Base-by-base conservation (phyloP, 2,888 invertebrate species). In the Sarcophaga rosellei region DNA sequence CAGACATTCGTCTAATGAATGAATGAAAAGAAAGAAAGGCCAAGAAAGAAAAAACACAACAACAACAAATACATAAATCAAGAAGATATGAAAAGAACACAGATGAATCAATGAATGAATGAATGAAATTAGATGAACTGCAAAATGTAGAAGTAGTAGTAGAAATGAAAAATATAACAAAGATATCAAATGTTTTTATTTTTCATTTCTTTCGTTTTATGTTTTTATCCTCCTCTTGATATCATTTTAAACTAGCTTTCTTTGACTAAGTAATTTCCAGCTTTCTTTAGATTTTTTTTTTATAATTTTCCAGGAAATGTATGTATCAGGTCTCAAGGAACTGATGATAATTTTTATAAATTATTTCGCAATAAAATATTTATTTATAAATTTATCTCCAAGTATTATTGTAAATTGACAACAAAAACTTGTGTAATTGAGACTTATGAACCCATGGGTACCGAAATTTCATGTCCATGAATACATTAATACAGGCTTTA, bases 131-230 rank as follows among this genome's bases (percentile, higher is more conserved):
- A 53, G 53, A 53, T 53, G 53, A 53, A 53, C 53, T 17, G 17
- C 53, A 53, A 53, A 44, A 21, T 6, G n/a, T 53, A 12, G 15
- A 47, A 53, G 15, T 2, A 53, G 12, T 15, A 15, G 15, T 53
- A 3, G 17, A 53, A 53, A 4, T 4, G 17, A 53, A 53, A 53
- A 53, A 53, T 17, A 53, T 25, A 23, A 57, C 35, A 65, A 75
- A 75, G 53, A 65, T 75, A 75, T 75, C 53, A 74, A 74, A 74
- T 74, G 74, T 74, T 74, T 20, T 35, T 35, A 10, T 35, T 35
- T 25, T 35, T 8, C 1, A 8, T 35, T 35, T 35, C 8, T 35
- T 35, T 35, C 5, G 6, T 35, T 35, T 6, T 25, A 3, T 6
- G 6, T 25, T 35, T 35, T 35, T 35, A 35, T 53, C 17, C 53